Evolutionary conservation across 1,140 invertebrate species (phyloP), one percentile per base, ranked within the genome.

Genomic region (Vollenhovia emeryi): DNA sequence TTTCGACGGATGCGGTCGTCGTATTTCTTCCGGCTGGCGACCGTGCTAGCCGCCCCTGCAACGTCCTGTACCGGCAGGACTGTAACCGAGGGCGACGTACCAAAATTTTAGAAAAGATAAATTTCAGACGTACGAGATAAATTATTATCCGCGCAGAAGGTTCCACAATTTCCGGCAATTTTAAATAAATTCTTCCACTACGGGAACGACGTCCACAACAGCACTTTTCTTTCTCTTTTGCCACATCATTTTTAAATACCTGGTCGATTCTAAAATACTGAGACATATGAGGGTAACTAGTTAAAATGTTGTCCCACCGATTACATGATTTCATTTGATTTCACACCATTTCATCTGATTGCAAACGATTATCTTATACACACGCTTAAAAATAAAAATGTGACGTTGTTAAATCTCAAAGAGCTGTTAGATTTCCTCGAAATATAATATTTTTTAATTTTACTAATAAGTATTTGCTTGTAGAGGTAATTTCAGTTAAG

Each of bases 101-200:
- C 33, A 36, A 80, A 80, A 80, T 69, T 40, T 71, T 80, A 52
- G 48, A 15, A 33, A 21, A n/a, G n/a, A 78, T 52, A 57, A 43
- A 69, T 55, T 80, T 43, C 18, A 24, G 15, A n/a, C 7, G 52
- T 9, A 8, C 62, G 9, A 68, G 48, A 50, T 50, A 21, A 80
- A 55, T 69, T 43, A 27, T 24, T n/a, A 18, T 33, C n/a, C 13
- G n/a, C 43, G 7, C 15, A 50, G 62, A 18, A 21, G n/a, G 33
- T 73, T 43, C 36, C 15, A 9, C 9, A 40, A 33, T 18, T 3
- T 3, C 4, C 15, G 24, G 30, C 21, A 52, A 43, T n/a, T 33
- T 50, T 5, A 68, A 48, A 52, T 33, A 21, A 40, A 68, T 43
- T 36, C 15, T 27, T 55, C 15, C 2, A 52, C n/a, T 52, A 52